Percentiles rank a stretch among this genome's conserved stretches.
Evolutionary conservation across 2,113 vertebrate species (phyloP).

Genomic region (Chascanopsetta lugubris): DNA sequence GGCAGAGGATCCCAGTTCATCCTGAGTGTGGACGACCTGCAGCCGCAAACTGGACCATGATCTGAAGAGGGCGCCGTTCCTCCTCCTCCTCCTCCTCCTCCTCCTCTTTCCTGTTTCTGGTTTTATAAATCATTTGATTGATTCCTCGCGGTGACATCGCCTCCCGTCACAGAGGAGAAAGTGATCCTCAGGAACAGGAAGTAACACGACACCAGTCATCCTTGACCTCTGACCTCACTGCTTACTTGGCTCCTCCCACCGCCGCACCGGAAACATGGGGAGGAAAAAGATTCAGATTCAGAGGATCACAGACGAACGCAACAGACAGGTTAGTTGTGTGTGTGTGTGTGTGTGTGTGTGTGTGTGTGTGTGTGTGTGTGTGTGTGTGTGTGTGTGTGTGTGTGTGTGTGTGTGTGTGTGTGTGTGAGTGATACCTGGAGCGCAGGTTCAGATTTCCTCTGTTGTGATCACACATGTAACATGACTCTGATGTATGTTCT

Average conservation of each 20-base stretch:
- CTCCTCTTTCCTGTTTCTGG: slow-evolving; percentile 36
- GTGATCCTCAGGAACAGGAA: slow-evolving; percentile 29
- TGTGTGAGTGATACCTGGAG: no score
- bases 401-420: no score
- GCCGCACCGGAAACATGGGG: slow-evolving; percentile 87
- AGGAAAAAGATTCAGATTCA: slow-evolving; percentile 99
- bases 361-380: no score
- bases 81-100: slow-evolving; percentile 55
- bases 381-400: no score
- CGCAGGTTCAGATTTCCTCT: no score
- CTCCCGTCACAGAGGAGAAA: slow-evolving; percentile 33
- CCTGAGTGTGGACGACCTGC: slow-evolving; percentile 66
- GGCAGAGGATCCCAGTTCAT: slow-evolving; percentile 64
- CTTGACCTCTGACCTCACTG: slow-evolving; percentile 49
- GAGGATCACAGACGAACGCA: slow-evolving; percentile 97
- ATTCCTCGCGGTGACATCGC: slow-evolving; percentile 28
- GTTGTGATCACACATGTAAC: no score
- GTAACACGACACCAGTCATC: slow-evolving; percentile 15
- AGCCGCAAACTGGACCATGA: slow-evolving; percentile 73
- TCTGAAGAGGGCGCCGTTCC: slow-evolving; percentile 70
- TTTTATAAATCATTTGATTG: slow-evolving; percentile 16
- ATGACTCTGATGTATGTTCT: no score
- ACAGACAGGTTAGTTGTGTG: slow-evolving; percentile 87
- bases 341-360: no score
- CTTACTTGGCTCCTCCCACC: slow-evolving; percentile 55